A percentile compares a stretch with the other conserved stretches of the same genome.
phyloP scores from a whole-genome alignment of 1,140 invertebrate species.

The Nilaparvata lugens region DNA sequence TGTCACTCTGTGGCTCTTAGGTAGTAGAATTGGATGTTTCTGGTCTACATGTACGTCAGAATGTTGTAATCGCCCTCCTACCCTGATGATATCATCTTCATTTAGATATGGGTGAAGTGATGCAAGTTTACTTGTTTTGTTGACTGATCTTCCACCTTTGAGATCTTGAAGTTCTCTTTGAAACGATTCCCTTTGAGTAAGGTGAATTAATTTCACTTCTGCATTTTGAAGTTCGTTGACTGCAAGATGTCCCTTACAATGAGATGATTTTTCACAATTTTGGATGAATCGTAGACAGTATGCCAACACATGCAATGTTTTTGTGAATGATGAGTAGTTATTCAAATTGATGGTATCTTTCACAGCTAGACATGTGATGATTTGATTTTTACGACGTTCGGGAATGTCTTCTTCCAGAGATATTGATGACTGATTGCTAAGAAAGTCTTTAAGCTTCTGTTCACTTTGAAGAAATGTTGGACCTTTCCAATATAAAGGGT shows the following conservation, averaged over 20 bases:
- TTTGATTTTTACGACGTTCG: background rate
- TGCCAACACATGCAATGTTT: background rate
- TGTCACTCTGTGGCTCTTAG: background rate
- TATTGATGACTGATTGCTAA: background rate
- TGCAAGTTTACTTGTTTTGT: background rate
- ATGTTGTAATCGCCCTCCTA: background rate
- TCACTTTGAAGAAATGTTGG: background rate
- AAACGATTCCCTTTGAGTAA: background rate
- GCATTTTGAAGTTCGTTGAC: background rate
- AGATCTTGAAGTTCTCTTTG: background rate
- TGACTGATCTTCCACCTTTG: background rate
- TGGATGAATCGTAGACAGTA: background rate
- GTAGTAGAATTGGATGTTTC: background rate
- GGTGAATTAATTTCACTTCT: background rate
- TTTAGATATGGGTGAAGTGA: background rate
- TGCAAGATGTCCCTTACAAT: background rate
- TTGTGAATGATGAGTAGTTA: background rate
- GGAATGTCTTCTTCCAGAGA: background rate
- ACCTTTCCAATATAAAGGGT: constrained; percentile 23
- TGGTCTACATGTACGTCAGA: background rate
- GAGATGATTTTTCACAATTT: background rate
- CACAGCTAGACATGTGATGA: background rate
- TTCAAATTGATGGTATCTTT: background rate
- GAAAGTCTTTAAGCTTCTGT: background rate
- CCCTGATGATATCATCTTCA: background rate